Base-by-base conservation (phyloP, 2,888 invertebrate genomes). In the Imbricaverruca yamaguchii region DNA sequence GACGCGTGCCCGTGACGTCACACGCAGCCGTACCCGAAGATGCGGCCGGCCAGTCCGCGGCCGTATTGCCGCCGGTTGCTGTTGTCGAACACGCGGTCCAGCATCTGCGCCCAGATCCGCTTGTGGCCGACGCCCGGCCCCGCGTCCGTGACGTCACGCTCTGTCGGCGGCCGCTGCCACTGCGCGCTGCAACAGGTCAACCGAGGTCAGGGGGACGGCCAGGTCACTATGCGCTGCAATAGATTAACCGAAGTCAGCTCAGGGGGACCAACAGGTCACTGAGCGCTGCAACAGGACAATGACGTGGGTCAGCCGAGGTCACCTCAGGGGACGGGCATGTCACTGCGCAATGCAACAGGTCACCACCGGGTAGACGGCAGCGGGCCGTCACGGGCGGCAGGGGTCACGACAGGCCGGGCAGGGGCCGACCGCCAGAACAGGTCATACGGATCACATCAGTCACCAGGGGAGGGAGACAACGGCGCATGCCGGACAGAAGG, bases 11-110 rank as follows among this genome's bases (percentile, higher is more conserved):
- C 39, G 39, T 39, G 4, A 39, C 1, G 39, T 39, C 39, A 39
- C 39, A 39, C 39, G 39, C 39, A 39, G 39, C 81, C 86, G 86
- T 87, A 92, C 91, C 93, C 91, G 86, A 94, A 93, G 86, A 93
- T 90, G 85, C 92, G 90, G 80, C 94, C 94, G 81, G 94, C 90
- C 87, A 94, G 90, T 85, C 95, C 92, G 92, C 93, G 91, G 85
- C 94, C 92, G 87, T 92, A 94, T 87, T 93, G 92, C 85, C 96
- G 91, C 83, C 96, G 91, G 87, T 96, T 92, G 25, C 95, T 95
- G 88, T 96, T 96, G 87, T 96, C 96, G 83, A 94, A 91, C 23
- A 95, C 92, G n/a, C 94, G 92, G 86, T 95, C 94, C 82, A 97
- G 89, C 85, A 95, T 85, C 82, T 85, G 83, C 80, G 83, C 82